Evolutionary conservation across 2,888 invertebrate species (phyloP), one percentile per base, ranked within the genome.

Genomic region (Mactromeris polynyma): DNA sequence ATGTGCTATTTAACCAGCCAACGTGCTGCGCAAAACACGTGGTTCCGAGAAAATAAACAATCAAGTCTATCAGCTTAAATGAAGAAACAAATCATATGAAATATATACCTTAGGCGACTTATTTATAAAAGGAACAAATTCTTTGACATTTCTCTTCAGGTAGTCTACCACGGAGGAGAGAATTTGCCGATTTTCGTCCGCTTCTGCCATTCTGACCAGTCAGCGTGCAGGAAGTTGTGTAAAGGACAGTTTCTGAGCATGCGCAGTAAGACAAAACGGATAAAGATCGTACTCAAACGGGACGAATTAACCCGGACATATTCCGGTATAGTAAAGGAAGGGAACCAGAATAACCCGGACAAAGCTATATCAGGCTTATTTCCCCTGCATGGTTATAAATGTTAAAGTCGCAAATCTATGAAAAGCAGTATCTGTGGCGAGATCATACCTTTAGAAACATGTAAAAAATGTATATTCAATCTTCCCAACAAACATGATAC

Each of bases 141-240:
- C 93, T 91, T 91, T 89, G 81, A 91, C 93, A 69, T 90, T 85
- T 85, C 92, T 86, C 69, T 89, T 91, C 6, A 94, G 58, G 89
- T 87, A 94, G 51, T 93, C 92, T 79, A 93, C 89, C 21, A 94
- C 90, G 40, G 90, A 81, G 1, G 93, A 89, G 64, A 93, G 83
- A 73, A 93, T 42, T 33, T 79, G 64, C 31, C 40, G 58, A 14
- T 77, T 7, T 40, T 85, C 85, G n/a, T 42, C 87, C 54, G 33
- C 46, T 7, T 82, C 79, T 77, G 79, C 88, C 88, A 88, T 85
- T 64, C 73, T 83, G 31, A 11, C 14, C 46, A 26, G 11, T 9
- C 58, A 85, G 85, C 88, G 85, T 88, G 88, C 77, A 85, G 88
- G 88, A 88, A 88, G 81, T 88, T 85, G 78, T 26, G 73, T 36